Percentiles rank a stretch among this genome's conserved stretches.
Evolutionary conservation across 2,888 invertebrate species (phyloP).

Genomic region (Drosophila anceps): DNA sequence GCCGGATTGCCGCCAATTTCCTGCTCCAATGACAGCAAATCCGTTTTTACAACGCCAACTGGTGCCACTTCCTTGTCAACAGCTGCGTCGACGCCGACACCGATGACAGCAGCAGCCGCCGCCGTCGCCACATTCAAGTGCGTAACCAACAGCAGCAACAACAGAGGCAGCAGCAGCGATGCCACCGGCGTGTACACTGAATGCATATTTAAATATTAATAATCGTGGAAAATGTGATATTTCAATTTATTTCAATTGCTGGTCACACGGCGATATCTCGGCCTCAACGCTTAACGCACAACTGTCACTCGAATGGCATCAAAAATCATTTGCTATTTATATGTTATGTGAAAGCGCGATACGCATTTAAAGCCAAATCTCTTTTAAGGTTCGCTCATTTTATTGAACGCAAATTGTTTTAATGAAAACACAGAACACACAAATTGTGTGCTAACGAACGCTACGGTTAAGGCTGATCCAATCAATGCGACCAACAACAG

Average conservation of each 20-base stretch:
- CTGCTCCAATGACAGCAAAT: slow-evolving; percentile 79
- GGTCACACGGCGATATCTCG: slow-evolving; percentile 21
- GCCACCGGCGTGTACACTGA: slow-evolving; percentile 31
- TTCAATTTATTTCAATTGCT: slow-evolving; percentile 59
- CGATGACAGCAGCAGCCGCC: slow-evolving; percentile 40
- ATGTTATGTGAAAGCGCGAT: slow-evolving; percentile 35
- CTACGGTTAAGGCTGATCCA: slow-evolving; percentile 25
- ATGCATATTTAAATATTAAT: slow-evolving; percentile 69
- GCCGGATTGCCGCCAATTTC: slow-evolving; percentile 71
- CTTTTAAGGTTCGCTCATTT: slow-evolving; percentile 59
- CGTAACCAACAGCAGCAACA: slow-evolving; percentile 41
- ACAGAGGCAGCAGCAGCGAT: slow-evolving; percentile 28
- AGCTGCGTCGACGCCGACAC: slow-evolving; percentile 48
- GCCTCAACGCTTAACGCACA: slow-evolving; percentile 43
- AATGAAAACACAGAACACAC: slow-evolving; percentile 30
- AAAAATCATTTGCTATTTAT: slow-evolving; percentile 59
- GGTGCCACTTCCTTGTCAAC: slow-evolving; percentile 76
- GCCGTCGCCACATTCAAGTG: slow-evolving; percentile 57
- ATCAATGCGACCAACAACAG: slow-evolving; percentile 26
- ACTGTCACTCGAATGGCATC: slow-evolving; percentile 51
- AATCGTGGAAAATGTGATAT: slow-evolving; percentile 51
- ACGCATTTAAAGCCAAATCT: slow-evolving; percentile 34
- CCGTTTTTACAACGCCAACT: slow-evolving; percentile 74
- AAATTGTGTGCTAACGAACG: slow-evolving; percentile 48
- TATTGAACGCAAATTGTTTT: slow-evolving; percentile 51